Evolutionary conservation across 2,113 vertebrate genomes (phyloP), one percentile per base, ranked within the genome.

Genomic region (Nannobrachium achirus): DNA sequence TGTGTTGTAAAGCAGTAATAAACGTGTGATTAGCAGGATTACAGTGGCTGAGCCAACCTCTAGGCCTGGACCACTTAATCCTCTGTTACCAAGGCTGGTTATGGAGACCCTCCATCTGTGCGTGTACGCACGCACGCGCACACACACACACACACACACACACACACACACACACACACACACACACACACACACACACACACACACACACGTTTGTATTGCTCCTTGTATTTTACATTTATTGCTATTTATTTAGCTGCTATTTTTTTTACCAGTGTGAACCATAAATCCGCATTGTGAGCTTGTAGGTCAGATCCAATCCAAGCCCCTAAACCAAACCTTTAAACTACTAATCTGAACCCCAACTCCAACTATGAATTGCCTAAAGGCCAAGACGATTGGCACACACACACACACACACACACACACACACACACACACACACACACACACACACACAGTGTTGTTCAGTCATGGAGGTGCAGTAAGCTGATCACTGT

Each of bases 11-110:
- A 18, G 44, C 57, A 44, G 10, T 59, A 52, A 49, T 78, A 57
- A 78, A 42, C 52, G 73, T 75, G 10, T 66, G n/a, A 51, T 80
- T 69, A 72, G 55, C 20, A 1, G 68, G 67, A 80, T 82, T 79
- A 55, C n/a, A 84, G 16, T 56, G 57, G 57, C 20, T 56, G 50
- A 41, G 16, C 40, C 62, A 38, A 62, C 62, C 25, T 61, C 16
- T 8, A 10, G 38, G n/a, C 9, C 16, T 40, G 51, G 19, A 46
- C 25, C 20, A 7, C 48, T 45, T 81, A 76, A 81, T 83, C 71
- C 70, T 38, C 16, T 8, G 19, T 63, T 63, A 56, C 14, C 53
- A 18, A 33, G 20, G 48, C 13, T 48, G 2, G 18, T 51, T 33
- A 25, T 19, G 15, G 49, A 51, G 10, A 15, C 16, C 15, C 39